phyloP scores from a whole-genome alignment of 2,113 vertebrate species.

The Cichladusa arquata region DNA sequence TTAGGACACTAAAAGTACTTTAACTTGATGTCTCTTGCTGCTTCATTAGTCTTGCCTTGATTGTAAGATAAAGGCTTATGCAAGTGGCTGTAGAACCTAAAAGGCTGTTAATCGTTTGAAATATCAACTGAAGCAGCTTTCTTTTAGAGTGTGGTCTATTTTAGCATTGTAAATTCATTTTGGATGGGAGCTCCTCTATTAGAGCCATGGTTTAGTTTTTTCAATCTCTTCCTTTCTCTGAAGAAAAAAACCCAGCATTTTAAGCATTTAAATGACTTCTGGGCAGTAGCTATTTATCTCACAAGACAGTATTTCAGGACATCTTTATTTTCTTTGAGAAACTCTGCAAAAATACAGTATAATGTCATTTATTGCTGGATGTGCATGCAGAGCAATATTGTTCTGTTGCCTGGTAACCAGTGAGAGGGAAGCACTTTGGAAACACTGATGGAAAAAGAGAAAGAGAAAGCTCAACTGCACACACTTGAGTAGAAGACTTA shows the following conservation, averaged over 20 bases:
- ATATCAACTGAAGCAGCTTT: background rate
- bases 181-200: background rate
- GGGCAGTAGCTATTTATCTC: constrained; percentile 17
- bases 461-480: constrained; percentile 58
- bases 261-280: constrained; percentile 13
- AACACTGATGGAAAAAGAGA: constrained; percentile 50
- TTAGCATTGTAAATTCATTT: constrained; percentile 16
- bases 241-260: background rate
- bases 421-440: constrained; percentile 48
- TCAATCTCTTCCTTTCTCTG: background rate
- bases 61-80: constrained; percentile 12
- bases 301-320: background rate
- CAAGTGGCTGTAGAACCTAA: background rate
- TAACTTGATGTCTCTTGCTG: background rate
- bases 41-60: background rate
- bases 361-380: constrained; percentile 62
- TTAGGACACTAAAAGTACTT: background rate
- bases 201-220: background rate
- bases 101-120: constrained; percentile 42
- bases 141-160: background rate
- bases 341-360: constrained; percentile 65
- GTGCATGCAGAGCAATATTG: constrained; percentile 58
- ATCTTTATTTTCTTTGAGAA: constrained; percentile 62
- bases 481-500: constrained; percentile 33
- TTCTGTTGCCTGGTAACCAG: constrained; percentile 73